phyloP scores from a whole-genome alignment of 1,140 invertebrate genomes.

The Drosophila triauraria region DNA sequence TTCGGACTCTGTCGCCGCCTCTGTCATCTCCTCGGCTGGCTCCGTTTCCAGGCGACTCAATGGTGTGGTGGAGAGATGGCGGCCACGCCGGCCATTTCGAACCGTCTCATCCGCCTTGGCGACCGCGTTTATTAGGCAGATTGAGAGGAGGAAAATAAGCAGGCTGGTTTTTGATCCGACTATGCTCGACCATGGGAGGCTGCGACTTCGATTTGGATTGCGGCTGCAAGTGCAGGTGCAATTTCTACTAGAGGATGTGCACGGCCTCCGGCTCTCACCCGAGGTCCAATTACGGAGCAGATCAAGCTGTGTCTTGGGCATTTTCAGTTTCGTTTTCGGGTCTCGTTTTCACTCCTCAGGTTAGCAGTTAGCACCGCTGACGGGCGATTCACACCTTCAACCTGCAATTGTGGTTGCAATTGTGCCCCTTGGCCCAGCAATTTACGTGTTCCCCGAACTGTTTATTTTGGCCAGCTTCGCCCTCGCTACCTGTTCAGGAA shows the following conservation, averaged over 20 bases:
- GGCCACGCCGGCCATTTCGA: slow-evolving; percentile 34
- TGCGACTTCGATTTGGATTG: slow-evolving; percentile 4
- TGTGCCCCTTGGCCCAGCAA: slow-evolving; percentile 33
- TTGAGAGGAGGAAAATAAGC: slow-evolving; percentile 46
- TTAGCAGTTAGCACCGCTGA: slow-evolving; percentile 54
- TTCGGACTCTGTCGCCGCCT: slow-evolving; percentile 6
- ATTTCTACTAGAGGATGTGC: slow-evolving; percentile 76
- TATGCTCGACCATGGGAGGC: slow-evolving; percentile 35
- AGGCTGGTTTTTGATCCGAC: slow-evolving; percentile 41
- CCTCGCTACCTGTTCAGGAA: slow-evolving; percentile 40
- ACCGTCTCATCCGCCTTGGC: slow-evolving; percentile 62
- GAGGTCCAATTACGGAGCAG: slow-evolving; percentile 62
- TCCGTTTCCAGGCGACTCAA: slow-evolving; percentile 32
- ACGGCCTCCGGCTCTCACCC: slow-evolving; percentile 64
- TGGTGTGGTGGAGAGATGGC: slow-evolving; percentile 50
- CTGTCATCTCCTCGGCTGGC: slow-evolving; percentile 2
- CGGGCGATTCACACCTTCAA: slow-evolving; percentile 56
- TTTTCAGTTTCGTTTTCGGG: slow-evolving; percentile 55
- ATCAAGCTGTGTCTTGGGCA: slow-evolving; percentile 42
- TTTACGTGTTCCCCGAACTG: slow-evolving; percentile 22
- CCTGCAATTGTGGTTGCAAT: slow-evolving; percentile 41
- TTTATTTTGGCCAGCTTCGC: slow-evolving; percentile 49
- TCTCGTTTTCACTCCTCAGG: slow-evolving; percentile 28
- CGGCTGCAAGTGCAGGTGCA: slow-evolving; percentile 50
- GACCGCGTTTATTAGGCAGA: slow-evolving; percentile 52